Conservation (phyloP, 2,797 vertebrate genomes). For the Galaxias olidus region DNA sequence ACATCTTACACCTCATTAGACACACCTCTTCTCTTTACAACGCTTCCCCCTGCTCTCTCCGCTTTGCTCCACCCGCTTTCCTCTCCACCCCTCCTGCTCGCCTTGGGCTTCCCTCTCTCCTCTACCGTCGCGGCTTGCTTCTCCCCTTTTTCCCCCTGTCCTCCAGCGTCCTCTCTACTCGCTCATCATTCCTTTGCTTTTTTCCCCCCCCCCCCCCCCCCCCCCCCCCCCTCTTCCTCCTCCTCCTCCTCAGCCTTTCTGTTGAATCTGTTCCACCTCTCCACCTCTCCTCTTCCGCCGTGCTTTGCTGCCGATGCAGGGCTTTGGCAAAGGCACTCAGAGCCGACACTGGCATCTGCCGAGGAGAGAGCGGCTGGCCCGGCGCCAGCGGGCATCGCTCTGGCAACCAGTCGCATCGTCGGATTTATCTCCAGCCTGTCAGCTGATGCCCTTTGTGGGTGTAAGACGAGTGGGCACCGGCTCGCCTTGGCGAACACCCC, state of each 20-base stretch:
- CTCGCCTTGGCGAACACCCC: background rate
- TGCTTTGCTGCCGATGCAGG: background rate
- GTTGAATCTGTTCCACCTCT: background rate
- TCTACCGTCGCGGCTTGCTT: background rate
- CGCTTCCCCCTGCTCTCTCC: background rate
- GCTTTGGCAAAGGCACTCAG: background rate
- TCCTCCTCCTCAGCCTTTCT: background rate
- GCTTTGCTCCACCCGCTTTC: background rate
- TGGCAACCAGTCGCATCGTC: constrained; percentile 4
- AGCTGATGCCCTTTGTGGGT: constrained; percentile 19
- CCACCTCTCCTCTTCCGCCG: background rate
- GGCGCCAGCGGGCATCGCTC: constrained; percentile 13
- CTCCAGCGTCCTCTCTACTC: no score
- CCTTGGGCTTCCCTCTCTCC: background rate
- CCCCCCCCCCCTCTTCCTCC: background rate
- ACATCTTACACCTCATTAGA: background rate
- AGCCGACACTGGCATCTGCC: constrained; percentile 9
- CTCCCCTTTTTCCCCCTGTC: background rate
- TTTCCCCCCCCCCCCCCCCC: background rate
- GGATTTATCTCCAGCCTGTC: constrained; percentile 19
- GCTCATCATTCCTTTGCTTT: background rate
- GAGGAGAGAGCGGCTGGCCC: background rate
- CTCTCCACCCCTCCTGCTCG: background rate
- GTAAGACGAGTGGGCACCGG: constrained; percentile 6
- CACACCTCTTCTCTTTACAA: background rate